Conservation (phyloP, 2,888 invertebrate species). For the Julus scandinavius region DNA sequence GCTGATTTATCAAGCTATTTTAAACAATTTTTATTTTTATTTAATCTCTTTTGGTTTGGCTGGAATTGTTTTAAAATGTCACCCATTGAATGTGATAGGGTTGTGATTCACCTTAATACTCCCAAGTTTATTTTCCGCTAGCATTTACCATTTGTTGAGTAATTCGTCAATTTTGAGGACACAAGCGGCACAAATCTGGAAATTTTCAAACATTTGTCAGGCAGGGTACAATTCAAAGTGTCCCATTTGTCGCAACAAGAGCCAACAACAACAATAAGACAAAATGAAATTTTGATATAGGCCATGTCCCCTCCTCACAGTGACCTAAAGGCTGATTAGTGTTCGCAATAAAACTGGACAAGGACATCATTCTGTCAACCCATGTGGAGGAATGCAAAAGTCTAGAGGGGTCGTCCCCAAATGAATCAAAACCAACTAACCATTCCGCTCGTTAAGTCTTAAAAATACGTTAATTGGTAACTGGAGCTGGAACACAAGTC, state of each 20-base stretch:
- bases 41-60: no score
- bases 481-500: not conserved
- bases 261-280: not conserved
- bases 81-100: no score
- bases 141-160: no score
- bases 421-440: constrained; percentile 32
- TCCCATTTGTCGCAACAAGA: not conserved
- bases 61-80: no score
- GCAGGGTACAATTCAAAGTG: no score
- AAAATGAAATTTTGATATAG: not conserved
- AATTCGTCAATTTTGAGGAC: no score
- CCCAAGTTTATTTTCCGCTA: no score
- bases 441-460: constrained; percentile 20
- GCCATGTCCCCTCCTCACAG: not conserved
- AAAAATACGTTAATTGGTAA: constrained; percentile 4
- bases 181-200: no score
- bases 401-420: constrained; percentile 2
- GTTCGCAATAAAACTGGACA: constrained; percentile 28
- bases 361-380: constrained; percentile 1
- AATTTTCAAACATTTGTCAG: no score
- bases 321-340: not conserved
- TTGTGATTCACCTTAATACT: no score
- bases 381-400: not conserved
- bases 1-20: no score
- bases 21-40: no score